Percentiles rank a stretch among this genome's conserved stretches.
These are phyloP conservation scores for Lochmaea capreae DNA, from an alignment of 2,888 invertebrate genomes.

Conservation along the genomic window DNA sequence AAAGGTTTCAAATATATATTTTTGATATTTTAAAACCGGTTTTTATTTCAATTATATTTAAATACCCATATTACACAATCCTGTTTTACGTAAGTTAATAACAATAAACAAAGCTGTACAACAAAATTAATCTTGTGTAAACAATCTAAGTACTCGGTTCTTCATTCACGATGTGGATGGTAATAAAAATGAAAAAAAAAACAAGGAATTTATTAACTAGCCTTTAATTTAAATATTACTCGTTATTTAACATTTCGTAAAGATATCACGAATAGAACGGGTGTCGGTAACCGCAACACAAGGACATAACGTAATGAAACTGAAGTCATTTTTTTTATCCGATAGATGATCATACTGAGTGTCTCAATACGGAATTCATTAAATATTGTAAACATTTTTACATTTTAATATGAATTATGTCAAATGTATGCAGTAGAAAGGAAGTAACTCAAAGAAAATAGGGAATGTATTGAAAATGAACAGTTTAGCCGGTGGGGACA, in stretches of 20 bases:
- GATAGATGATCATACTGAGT: background rate
- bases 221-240: slow-evolving; percentile 11
- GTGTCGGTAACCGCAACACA: slow-evolving; percentile 19
- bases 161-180: background rate
- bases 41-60: background rate
- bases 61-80: background rate
- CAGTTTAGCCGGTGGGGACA: too few relatives aligned
- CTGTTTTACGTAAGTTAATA: background rate
- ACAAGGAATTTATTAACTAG: background rate
- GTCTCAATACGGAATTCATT: background rate
- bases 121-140: background rate
- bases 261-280: slow-evolving; percentile 25
- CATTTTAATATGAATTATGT: too few relatives aligned
- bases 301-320: slow-evolving; percentile 19
- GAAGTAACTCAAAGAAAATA: too few relatives aligned
- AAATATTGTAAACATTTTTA: too few relatives aligned
- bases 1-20: too few relatives aligned
- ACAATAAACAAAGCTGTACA: background rate
- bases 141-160: background rate
- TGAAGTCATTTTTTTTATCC: slow-evolving; percentile 9
- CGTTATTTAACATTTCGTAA: slow-evolving; percentile 16
- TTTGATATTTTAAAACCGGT: too few relatives aligned
- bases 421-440: too few relatives aligned
- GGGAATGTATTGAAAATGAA: too few relatives aligned
- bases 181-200: background rate